These are phyloP conservation scores for Anoura caudifer DNA, from an alignment of 2,113 vertebrate genomes.

Conservation along the genomic window DNA sequence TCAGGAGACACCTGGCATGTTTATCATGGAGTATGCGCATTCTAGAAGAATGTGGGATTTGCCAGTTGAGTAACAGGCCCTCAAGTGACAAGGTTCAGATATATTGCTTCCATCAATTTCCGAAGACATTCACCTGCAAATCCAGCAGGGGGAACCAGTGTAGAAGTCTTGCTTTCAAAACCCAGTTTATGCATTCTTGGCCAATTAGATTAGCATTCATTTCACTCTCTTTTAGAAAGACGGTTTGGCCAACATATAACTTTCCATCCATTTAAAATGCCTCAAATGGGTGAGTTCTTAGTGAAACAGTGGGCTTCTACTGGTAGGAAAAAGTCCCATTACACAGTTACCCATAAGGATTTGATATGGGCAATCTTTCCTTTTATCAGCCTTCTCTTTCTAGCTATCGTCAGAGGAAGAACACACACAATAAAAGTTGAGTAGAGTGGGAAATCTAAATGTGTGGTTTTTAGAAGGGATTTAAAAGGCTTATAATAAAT, in stretches of 20 bases:
- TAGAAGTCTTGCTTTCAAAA: conserved; percentile 76
- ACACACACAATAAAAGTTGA: background rate
- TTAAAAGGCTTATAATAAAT: conserved; percentile 34
- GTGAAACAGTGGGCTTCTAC: conserved; percentile 24
- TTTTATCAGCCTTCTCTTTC: conserved; percentile 37
- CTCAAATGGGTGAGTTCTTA: conserved; percentile 48
- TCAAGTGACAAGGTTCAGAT: conserved; percentile 9
- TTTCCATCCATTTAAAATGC: conserved; percentile 21
- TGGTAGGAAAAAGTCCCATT: conserved; percentile 15
- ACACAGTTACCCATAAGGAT: conserved; percentile 36
- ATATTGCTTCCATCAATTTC: background rate
- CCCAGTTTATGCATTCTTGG: background rate
- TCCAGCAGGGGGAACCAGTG: conserved; percentile 84
- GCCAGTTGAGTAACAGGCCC: background rate
- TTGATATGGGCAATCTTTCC: conserved; percentile 32
- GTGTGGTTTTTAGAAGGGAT: conserved; percentile 43
- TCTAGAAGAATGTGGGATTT: conserved; percentile 7
- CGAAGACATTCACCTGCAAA: conserved; percentile 60
- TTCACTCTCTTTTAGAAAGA: conserved; percentile 29
- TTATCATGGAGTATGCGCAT: background rate
- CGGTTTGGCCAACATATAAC: background rate
- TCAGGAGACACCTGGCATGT: background rate
- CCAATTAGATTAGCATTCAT: conserved; percentile 52
- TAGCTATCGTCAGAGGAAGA: background rate
- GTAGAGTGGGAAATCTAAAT: background rate